Evolutionary conservation across 2,113 vertebrate species (phyloP).

Genomic region (Herpailurus yagouaroundi): DNA sequence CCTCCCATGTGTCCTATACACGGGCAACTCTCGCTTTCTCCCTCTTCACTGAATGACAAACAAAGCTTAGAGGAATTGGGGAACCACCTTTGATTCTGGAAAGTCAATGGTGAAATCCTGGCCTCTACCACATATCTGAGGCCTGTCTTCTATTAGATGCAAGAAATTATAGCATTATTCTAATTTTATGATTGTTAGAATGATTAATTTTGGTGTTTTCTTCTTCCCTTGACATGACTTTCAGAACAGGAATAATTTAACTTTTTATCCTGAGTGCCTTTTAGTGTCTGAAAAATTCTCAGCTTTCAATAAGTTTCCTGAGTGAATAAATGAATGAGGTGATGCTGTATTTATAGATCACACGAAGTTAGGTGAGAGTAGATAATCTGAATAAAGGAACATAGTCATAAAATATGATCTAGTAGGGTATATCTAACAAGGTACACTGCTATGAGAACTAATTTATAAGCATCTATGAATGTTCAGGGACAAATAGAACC

Average conservation of each 20-base stretch:
- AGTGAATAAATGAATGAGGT: not conserved
- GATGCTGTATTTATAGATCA: not conserved
- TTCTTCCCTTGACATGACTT: not conserved
- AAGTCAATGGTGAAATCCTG: not conserved
- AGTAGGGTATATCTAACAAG: not conserved
- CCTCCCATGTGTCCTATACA: fast-evolving
- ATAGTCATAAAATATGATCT: not conserved
- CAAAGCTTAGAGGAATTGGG: not conserved
- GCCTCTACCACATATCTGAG: not conserved
- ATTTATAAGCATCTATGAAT: not conserved
- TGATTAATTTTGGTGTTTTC: not conserved
- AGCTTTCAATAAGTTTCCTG: not conserved
- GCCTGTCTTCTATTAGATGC: not conserved
- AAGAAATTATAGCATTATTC: not conserved
- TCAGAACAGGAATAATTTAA: not conserved
- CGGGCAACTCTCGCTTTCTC: not conserved
- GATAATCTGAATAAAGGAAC: not conserved
- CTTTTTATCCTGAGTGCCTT: not conserved
- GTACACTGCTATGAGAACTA: not conserved
- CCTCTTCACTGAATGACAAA: not conserved
- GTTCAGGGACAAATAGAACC: not conserved
- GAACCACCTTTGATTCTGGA: not conserved
- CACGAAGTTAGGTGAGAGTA: not conserved
- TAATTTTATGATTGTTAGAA: not conserved
- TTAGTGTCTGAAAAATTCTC: not conserved